A percentile compares a stretch with the other conserved stretches of the same genome.
Evolutionary conservation across 2,888 invertebrate genomes (phyloP).

Genomic region (Acrobasis repandana): DNA sequence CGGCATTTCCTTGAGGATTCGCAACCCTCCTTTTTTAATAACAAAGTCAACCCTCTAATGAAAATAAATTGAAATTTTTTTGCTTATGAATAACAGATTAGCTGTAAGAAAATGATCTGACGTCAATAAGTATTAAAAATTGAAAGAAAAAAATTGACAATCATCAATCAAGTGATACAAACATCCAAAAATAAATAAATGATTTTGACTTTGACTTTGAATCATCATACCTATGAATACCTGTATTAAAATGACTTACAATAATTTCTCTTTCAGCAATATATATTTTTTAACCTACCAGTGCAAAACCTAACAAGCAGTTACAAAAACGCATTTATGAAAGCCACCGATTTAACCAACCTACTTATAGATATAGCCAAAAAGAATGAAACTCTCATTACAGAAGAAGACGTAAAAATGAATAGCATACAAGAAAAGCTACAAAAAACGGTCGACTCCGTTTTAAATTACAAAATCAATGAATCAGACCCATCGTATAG

Average conservation of each 20-base stretch:
- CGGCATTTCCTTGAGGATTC: too few species aligned
- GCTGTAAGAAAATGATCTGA: too few species aligned
- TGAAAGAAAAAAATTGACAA: too few species aligned
- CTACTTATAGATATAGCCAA: constrained; percentile 47
- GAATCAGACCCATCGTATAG: constrained; percentile 49
- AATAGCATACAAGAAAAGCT: constrained; percentile 54
- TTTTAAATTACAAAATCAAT: constrained; percentile 57
- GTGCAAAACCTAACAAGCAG: constrained; percentile 57
- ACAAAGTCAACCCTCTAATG: background rate
- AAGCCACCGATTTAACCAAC: constrained; percentile 46
- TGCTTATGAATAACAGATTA: background rate
- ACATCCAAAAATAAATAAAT: too few species aligned
- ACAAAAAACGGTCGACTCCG: constrained; percentile 47
- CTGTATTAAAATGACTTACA: constrained; percentile 12
- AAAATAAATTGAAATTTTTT: background rate
- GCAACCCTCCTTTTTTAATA: too few species aligned
- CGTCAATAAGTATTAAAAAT: too few species aligned
- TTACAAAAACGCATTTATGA: constrained; percentile 56
- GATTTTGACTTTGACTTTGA: too few species aligned
- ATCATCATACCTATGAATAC: too few species aligned
- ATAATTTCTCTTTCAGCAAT: constrained; percentile 64
- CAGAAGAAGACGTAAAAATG: constrained; percentile 44
- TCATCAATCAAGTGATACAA: too few species aligned
- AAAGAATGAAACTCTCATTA: constrained; percentile 44
- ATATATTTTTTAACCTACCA: constrained; percentile 59